Conservation (phyloP, 1,140 invertebrate genomes). For the Conopomorpha cramerella region DNA sequence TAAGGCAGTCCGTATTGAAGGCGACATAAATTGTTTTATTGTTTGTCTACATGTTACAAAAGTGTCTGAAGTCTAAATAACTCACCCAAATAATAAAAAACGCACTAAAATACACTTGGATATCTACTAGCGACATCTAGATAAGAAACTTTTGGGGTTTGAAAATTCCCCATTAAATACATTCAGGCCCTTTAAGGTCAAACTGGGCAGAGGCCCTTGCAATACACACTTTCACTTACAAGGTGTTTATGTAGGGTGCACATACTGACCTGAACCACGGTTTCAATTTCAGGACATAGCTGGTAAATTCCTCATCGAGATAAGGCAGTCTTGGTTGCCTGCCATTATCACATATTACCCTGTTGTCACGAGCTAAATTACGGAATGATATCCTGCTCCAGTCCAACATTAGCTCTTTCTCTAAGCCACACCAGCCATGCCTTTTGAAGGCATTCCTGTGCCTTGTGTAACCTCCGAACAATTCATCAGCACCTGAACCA, state of each 20-base stretch:
- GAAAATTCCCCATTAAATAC: too few relatives aligned
- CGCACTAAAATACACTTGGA: too few relatives aligned
- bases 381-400: conserved; percentile 84
- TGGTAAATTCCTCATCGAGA: conserved; percentile 78
- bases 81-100: too few relatives aligned
- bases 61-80: too few relatives aligned
- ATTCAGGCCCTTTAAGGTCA: too few relatives aligned
- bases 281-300: conserved; percentile 7
- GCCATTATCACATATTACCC: conserved; percentile 80
- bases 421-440: conserved; percentile 69
- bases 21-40: too few relatives aligned
- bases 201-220: too few relatives aligned
- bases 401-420: conserved; percentile 75
- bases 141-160: too few relatives aligned
- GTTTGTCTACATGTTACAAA: too few relatives aligned
- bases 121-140: too few relatives aligned
- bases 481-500: conserved; percentile 96
- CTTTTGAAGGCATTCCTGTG: conserved; percentile 77
- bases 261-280: conserved; percentile 9
- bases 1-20: too few relatives aligned
- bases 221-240: too few relatives aligned
- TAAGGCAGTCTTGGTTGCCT: conserved; percentile 87
- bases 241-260: not conserved
- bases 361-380: conserved; percentile 94
- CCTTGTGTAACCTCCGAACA: conserved; percentile 92